phyloP scores from a whole-genome alignment of 2,888 invertebrate genomes.

The Ophioninae sp. region DNA sequence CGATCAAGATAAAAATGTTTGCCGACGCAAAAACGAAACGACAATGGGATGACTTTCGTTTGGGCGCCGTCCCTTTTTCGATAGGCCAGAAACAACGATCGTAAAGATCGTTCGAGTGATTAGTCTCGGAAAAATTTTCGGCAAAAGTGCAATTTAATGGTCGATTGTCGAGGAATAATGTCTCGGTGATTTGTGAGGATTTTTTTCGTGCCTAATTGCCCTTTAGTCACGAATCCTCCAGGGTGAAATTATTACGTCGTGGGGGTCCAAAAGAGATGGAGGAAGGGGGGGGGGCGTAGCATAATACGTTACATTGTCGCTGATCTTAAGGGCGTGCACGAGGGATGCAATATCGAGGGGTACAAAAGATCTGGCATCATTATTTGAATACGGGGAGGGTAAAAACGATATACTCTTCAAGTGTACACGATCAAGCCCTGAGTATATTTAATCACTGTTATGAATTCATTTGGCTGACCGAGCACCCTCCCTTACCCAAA shows the following conservation, averaged over 20 bases:
- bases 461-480: conserved; percentile 70
- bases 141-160: conserved; percentile 25
- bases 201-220: conserved; percentile 70
- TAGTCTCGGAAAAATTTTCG: neutral
- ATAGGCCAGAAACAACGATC: neutral
- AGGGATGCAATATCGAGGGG: conserved; percentile 67
- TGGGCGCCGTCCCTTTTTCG: neutral
- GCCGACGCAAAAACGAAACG: neutral
- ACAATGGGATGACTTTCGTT: neutral
- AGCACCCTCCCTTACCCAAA: neutral
- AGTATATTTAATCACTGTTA: conserved; percentile 78
- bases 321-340: conserved; percentile 74
- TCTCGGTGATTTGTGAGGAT: conserved; percentile 53
- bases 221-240: conserved; percentile 71
- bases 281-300: conserved; percentile 64
- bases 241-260: conserved; percentile 71
- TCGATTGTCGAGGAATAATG: conserved; percentile 44
- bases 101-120: neutral
- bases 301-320: conserved; percentile 77
- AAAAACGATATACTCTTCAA: conserved; percentile 62
- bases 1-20: neutral
- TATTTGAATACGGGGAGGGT: conserved; percentile 62
- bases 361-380: conserved; percentile 61
- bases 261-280: conserved; percentile 64
- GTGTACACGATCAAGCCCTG: conserved; percentile 73